A percentile compares a stretch with the other conserved stretches of the same genome.
These are phyloP conservation scores for Ormyrus labotus DNA, from an alignment of 2,888 invertebrate species.

Conservation along the genomic window DNA sequence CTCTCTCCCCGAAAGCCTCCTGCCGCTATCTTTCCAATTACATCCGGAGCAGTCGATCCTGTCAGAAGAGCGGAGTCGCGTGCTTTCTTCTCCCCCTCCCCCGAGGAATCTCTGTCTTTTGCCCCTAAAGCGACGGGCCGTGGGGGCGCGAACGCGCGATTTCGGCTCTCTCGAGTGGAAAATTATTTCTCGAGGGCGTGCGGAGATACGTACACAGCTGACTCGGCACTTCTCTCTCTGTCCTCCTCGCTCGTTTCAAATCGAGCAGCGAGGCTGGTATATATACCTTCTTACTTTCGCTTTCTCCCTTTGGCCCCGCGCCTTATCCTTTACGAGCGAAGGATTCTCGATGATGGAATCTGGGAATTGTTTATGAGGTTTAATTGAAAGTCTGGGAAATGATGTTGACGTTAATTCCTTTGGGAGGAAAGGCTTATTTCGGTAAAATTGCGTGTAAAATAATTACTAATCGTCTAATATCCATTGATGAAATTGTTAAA, in stretches of 20 bases:
- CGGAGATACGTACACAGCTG: background rate
- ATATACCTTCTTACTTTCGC: too few species aligned
- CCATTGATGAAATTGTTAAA: too few species aligned
- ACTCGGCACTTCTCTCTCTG: background rate
- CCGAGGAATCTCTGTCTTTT: too few species aligned
- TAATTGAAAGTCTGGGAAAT: background rate
- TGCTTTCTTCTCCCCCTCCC: too few species aligned
- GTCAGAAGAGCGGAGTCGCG: background rate
- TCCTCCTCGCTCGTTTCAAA: background rate
- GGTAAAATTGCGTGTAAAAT: too few species aligned
- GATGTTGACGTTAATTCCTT: background rate
- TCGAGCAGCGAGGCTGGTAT: too few species aligned
- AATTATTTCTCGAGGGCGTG: constrained; percentile 28
- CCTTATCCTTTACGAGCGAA: background rate
- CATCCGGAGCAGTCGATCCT: background rate
- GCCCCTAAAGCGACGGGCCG: too few species aligned
- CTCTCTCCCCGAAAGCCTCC: too few species aligned
- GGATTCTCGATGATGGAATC: background rate
- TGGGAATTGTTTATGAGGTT: background rate
- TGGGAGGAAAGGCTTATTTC: background rate
- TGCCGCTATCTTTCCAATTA: constrained; percentile 25
- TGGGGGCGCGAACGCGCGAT: background rate
- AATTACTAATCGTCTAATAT: too few species aligned
- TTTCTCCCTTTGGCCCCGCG: too few species aligned
- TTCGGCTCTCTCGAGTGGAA: constrained; percentile 32